Evolutionary conservation across 2,797 vertebrate genomes (phyloP).

Genomic region (Sebastes oblongus): DNA sequence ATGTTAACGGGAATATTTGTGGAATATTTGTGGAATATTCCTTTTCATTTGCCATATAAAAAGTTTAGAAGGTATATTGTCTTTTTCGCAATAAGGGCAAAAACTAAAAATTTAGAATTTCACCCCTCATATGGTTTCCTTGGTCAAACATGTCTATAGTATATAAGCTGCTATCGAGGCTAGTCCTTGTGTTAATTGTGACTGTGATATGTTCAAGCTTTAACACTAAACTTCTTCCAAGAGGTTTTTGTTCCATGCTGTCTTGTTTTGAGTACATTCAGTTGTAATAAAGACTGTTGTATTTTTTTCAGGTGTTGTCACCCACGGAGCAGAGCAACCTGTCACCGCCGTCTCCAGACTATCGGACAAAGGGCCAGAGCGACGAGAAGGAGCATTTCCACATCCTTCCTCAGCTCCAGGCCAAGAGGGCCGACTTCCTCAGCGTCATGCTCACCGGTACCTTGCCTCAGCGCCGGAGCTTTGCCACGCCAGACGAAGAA

Average conservation of each 20-base stretch:
- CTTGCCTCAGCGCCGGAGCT: conserved; percentile 82
- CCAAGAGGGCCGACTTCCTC: conserved; percentile 91
- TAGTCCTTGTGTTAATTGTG: not conserved
- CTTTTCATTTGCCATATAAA: no score
- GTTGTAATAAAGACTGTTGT: not conserved
- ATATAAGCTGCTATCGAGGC: not conserved
- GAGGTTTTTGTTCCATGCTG: not conserved
- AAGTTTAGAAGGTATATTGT: no score
- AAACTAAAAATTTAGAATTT: not conserved
- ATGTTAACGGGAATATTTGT: no score
- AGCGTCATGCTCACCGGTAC: conserved; percentile 87
- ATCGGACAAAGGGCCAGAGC: conserved; percentile 81
- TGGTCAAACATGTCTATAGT: not conserved
- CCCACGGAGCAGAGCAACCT: conserved; percentile 48
- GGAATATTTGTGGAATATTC: no score
- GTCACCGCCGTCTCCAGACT: conserved; percentile 75
- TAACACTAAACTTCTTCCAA: not conserved
- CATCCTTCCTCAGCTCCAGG: conserved; percentile 81
- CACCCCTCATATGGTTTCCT: not conserved
- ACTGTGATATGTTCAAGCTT: not conserved
- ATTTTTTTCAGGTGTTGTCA: conserved; percentile 56
- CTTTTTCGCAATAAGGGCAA: no score
- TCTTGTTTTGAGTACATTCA: not conserved
- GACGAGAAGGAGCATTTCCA: conserved; percentile 88
- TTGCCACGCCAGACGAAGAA: conserved; percentile 78